Conservation (phyloP, 1,140 invertebrate genomes). For the Aleiodes sp. region DNA sequence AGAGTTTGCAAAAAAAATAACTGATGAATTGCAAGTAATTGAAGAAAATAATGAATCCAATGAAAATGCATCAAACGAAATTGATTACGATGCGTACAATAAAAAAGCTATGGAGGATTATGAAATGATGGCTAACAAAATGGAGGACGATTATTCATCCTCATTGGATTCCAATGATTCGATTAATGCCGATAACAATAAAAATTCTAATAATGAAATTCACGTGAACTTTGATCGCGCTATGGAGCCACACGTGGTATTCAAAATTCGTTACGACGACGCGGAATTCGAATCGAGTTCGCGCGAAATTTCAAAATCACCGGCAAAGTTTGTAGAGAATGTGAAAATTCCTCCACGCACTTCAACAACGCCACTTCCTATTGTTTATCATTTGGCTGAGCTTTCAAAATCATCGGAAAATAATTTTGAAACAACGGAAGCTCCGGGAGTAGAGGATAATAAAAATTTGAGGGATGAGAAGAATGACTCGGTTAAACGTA, state of each 20-base stretch:
- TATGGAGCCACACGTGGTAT: constrained; percentile 59
- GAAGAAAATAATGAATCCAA: constrained; percentile 33
- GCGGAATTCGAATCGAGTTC: constrained; percentile 55
- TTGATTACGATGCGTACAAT: constrained; percentile 56
- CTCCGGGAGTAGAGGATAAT: background rate
- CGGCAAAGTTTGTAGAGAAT: background rate
- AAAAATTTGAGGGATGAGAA: background rate
- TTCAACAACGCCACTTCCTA: too few relatives aligned
- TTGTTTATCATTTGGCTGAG: too few relatives aligned
- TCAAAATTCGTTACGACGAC: constrained; percentile 61
- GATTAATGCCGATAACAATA: background rate
- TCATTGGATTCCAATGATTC: constrained; percentile 33
- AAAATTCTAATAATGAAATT: constrained; percentile 10
- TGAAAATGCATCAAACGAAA: constrained; percentile 26
- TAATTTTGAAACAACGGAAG: background rate
- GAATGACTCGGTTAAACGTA: background rate
- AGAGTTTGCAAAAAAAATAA: constrained; percentile 48
- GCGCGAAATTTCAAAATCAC: constrained; percentile 42
- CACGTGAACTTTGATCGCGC: constrained; percentile 48
- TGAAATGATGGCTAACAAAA: constrained; percentile 49
- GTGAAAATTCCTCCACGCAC: too few relatives aligned
- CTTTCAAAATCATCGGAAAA: too few relatives aligned
- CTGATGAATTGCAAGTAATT: background rate
- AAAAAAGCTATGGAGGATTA: constrained; percentile 59
- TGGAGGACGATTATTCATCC: constrained; percentile 17